Evolutionary conservation across 2,797 vertebrate species (phyloP), one percentile per base, ranked within the genome.

Genomic region (Chelmon rostratus): DNA sequence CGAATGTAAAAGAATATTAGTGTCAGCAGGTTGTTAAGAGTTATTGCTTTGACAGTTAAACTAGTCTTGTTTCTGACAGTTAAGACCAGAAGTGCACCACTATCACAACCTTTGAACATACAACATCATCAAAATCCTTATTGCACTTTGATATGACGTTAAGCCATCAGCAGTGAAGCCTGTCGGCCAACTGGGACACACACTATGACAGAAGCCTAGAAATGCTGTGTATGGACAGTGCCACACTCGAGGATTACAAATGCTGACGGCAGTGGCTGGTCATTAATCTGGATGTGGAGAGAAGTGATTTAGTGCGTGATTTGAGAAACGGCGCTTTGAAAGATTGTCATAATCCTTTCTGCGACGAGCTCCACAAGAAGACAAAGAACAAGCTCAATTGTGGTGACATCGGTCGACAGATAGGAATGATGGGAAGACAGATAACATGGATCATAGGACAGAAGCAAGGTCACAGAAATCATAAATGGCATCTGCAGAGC

Each of bases 331-430:
- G 82, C 82, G 87, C 88, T 81, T 80, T 58, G 47, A 69, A 78
- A 86, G 88, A 86, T 81, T 77, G 56, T 62, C 73, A 74, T 92
- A 92, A 94, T 94, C 91, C 86, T 71, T 76, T 84, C 81, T 0
- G 2, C 49, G 78, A 40, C 40, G 35, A 88, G 47, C 68, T 46
- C 47, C 37, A 75, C 73, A 71, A 9, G 49, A 66, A 81, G 74
- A 81, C 49, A 23, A 8, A 64, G 46, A 63, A 35, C 19, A 42
- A 70, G 16, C 49, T 18, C 70, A 71, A 87, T 73, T 47, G 6
- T 10, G 11, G 18, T 4, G 13, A 42, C 25, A 67, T 21, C 70
- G 66, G 59, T 37, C 3, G 16, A 49, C 61, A 31, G 61, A 76
- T 0, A n/a, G 8, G 11, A 63, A 50, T 21, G 33, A 82, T 15